These are phyloP conservation scores for Epicauta chinensis DNA, from an alignment of 1,140 invertebrate species.

Conservation along the genomic window DNA sequence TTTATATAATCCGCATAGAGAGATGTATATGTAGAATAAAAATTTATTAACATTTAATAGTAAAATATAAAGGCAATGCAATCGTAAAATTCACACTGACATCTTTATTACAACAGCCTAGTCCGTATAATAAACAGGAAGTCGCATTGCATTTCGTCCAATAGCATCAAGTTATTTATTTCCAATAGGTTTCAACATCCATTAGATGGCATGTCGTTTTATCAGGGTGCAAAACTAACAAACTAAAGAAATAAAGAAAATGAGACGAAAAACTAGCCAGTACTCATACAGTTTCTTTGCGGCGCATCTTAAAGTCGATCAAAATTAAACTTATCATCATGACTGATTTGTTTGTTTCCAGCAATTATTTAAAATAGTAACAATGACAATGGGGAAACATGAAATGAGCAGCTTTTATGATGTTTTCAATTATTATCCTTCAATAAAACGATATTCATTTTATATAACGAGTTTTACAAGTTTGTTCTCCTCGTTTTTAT, in stretches of 20 bases:
- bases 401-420: neutral
- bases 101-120: slow-evolving; percentile 9
- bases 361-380: neutral
- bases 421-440: neutral
- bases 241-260: neutral
- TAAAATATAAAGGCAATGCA: too few relatives aligned
- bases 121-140: slow-evolving; percentile 9
- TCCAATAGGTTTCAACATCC: neutral
- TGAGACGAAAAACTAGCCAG: neutral
- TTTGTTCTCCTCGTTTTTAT: slow-evolving; percentile 4
- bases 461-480: neutral
- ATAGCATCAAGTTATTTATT: slow-evolving; percentile 2
- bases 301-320: too few relatives aligned
- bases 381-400: neutral
- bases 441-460: slow-evolving; percentile 4
- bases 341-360: too few relatives aligned
- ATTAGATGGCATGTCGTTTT: neutral
- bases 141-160: slow-evolving; percentile 8
- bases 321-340: too few relatives aligned
- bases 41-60: too few relatives aligned
- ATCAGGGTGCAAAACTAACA: slow-evolving; percentile 2
- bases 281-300: too few relatives aligned
- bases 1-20: too few relatives aligned
- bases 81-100: slow-evolving; percentile 1
- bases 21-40: too few relatives aligned